Base-by-base conservation (phyloP, 2,888 invertebrate species). In the Agrochola lychnidis region DNA sequence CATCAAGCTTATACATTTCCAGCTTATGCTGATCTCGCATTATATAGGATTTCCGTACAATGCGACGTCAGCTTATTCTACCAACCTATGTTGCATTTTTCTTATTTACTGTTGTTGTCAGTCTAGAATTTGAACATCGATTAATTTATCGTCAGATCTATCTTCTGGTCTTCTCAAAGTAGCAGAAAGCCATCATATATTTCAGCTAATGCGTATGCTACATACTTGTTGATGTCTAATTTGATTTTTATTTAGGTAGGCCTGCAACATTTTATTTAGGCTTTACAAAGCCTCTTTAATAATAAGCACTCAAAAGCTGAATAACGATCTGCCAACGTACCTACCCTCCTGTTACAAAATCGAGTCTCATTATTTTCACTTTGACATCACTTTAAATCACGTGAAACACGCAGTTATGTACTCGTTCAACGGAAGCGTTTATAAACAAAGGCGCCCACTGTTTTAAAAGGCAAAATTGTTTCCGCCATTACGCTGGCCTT, bases 381-480 rank as follows among this genome's bases (percentile, higher is more conserved):
- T 88, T 88, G 84, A 86, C 84, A 88, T 88, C 80, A 80, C 64
- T 86, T 81, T 84, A 82, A 82, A 84, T 84, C 84, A 88, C 78
- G 77, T 81, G 73, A 84, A 88, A 80, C 84, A 86, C 82, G 78
- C 79, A 85, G 78, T 79, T 88, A 83, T 79, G 78, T 85, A 81
- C 81, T 87, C 63, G 80, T 85, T 84, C 79, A 89, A 88, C 86
- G 84, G 84, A 85, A 86, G 87, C 85, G 89, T 89, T 88, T 89
- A 92, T 92, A 94, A 93, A 92, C 92, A 94, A 94, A 91, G 92
- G 92, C 89, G 85, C 83, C 90, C 91, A 88, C 90, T 90, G 92
- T 94, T 94, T 93, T 94, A 94, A 95, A 95, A 95, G 93, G 94
- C 94, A 92, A 93, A 95, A 95, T 94, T 93, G 94, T 94, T 94